Evolutionary conservation across 2,797 vertebrate species (phyloP), one percentile per base, ranked within the genome.

Genomic region (Peromyscus aztecus): DNA sequence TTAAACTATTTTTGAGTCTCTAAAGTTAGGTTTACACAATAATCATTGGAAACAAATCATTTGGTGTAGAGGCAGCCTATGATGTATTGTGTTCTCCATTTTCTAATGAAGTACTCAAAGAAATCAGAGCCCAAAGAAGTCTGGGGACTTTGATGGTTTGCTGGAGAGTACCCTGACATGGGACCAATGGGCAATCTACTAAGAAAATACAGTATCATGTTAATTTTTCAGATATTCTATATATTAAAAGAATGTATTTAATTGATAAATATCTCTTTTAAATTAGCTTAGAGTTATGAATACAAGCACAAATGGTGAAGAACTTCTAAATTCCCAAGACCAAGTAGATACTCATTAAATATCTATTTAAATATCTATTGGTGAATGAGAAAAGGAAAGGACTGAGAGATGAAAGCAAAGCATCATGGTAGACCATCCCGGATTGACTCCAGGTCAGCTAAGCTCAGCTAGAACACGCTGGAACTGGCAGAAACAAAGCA

Each of bases 401-500:
- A 6, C 11, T 71, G 31, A 49, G 31, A 71, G 4, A 59, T 69
- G 10, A 85, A 89, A 57, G 43, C 2, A 27, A 94, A 88, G n/a
- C 13, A 71, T 80, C 67, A 37, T 78, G 83, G 12, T 16, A 69
- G 82, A 88, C 37, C 29, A 61, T 40, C 40, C 61, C 59, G 2
- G 46, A 59, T 12, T 52, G 59, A 46, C 34, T 11, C 31, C 23
- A 75, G 24, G 31, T 77, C 55, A 87, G 55, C 52, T 67, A 80
- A 67, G 49, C 40, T 31, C 73, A 67, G 49, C 61, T 67, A 78
- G 46, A 92, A 80, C 23, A 27, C n/a, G 4, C 6, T 83, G 77
- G 82, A 24, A 75, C 34, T 75, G 14, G n/a, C 82, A 55, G 61
- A 73, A 67, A 77, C 55, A 90, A 95, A 89, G 83, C 11, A 94